Base-by-base conservation (phyloP, 2,797 vertebrate genomes). In the Choloepus didactylus region DNA sequence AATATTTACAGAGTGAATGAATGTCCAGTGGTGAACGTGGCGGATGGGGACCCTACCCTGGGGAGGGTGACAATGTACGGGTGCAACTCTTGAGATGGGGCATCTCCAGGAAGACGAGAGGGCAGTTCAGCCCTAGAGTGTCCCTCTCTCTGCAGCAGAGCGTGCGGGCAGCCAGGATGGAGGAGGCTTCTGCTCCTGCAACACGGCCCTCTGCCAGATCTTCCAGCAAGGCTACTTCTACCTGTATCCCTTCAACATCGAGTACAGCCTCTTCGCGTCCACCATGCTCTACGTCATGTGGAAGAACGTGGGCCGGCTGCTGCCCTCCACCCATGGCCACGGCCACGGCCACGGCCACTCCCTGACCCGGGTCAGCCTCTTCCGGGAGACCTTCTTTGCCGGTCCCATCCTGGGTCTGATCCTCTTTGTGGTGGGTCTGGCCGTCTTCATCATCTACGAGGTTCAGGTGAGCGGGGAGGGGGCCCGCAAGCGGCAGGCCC, bases 241-340 rank as follows among this genome's bases (percentile, higher is more conserved):
- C 98, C 96, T 99, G 60, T 99, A 99, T 90, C 99, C 99, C 25
- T 99, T 99, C 97, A 99, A 99, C 98, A 99, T 99, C 0, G 99
- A 99, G 97, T 99, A 99, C 98, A 99, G 99, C 83, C 99, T 99
- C 96, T 99, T 99, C 10, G 99, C 99, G 56, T 99, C 99, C 1
- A 99, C 99, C 97, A 99, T 99, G 99, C 97, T 99, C 87, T 99
- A 99, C 1, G 98, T 99, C 95, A 99, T 99, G 99, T 99, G 99
- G 99, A 99, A 99, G 98, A 99, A 99, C 0, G 99, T 99, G 0
- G 99, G 99, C 7, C 98, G 99, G 31, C 93, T 98, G 87, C 97
- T 99, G 35, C 98, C 98, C 6, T 98, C 99, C 46, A 4, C 87
- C 62, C 94, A 69, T 0, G 1, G 73, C 84, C 98, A 98, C 9